Evolutionary conservation across 1,140 invertebrate genomes (phyloP), one percentile per base, ranked within the genome.

Genomic region (Matsumurasca onukii): DNA sequence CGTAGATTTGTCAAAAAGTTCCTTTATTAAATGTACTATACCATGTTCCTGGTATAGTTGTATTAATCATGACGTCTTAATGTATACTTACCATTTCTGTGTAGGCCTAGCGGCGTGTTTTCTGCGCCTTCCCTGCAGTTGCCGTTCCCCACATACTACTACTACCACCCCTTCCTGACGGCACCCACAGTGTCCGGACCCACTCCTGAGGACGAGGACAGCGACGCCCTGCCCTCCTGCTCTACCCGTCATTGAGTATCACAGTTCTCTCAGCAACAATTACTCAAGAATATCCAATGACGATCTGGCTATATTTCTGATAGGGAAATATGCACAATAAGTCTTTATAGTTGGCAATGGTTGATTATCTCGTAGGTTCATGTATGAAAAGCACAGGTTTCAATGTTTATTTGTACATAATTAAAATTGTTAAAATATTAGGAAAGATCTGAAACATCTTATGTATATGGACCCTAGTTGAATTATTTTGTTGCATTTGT

Each of bases 131-230:
- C 62, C 1, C 70, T 67, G n/a, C 71, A 72, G n/a, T 34, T 73
- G 9, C 71, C 75, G 1, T 66, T 75, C 5, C 74, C 71, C 0
- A 67, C 70, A 3, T 72, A 71, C 59, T 76, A 76, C 66, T 76
- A 76, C 66, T 74, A 74, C 55, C 69, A 70, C 17, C 68, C 70
- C 13, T 65, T 75, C 1, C 68, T 73, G 2, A 61, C 68, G 12
- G 62, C 67, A 2, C 57, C 70, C 5, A 29, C 64, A n/a, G 24
- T 62, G 1, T 52, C 52, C 3, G 51, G 45, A n/a, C 25, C 55
- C n/a, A 29, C 48, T 25, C 24, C 29, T 17, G 48, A 67, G 27
- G 27, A 49, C n/a, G 25, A 27, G 2, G 66, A 67, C 20, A 30
- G 27, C 20, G 39, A 25, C 2, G 15, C 9, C 15, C 55, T 5